phyloP scores from a whole-genome alignment of 2,113 vertebrate species.

The Choloepus hoffmanni region DNA sequence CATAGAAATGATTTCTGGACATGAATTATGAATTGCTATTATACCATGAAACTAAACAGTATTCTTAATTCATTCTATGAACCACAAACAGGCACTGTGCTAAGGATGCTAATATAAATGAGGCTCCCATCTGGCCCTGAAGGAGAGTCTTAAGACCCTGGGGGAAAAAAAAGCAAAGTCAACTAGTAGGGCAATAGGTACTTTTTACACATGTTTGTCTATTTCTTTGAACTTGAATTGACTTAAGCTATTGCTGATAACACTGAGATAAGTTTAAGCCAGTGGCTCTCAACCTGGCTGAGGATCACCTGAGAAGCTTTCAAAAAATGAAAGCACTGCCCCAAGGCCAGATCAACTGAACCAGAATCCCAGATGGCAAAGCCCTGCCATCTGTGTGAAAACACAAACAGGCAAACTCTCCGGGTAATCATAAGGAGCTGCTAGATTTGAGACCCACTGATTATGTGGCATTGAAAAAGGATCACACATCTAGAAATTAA shows the following conservation, averaged over 20 bases:
- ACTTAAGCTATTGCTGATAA: not conserved
- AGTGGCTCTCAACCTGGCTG: not conserved
- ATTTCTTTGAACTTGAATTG: not conserved
- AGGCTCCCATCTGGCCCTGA: not conserved
- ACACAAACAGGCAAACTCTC: not conserved
- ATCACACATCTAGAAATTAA: not conserved
- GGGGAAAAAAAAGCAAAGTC: not conserved
- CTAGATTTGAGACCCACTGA: not conserved
- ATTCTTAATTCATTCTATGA: slow-evolving; percentile 27
- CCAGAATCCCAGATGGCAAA: not conserved
- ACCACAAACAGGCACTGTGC: not conserved
- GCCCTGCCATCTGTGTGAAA: not conserved
- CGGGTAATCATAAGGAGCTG: not conserved
- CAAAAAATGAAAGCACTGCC: not conserved
- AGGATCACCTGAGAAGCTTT: not conserved
- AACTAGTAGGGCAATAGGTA: not conserved
- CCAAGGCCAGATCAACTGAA: not conserved
- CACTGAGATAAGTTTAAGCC: slow-evolving; percentile 1
- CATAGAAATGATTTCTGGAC: not conserved
- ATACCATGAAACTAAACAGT: slow-evolving; percentile 5
- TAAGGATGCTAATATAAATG: not conserved
- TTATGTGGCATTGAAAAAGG: not conserved
- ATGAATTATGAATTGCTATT: not conserved
- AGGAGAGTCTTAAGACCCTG: not conserved
- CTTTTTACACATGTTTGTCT: not conserved